Percentiles rank a stretch among this genome's conserved stretches.
Evolutionary conservation across 2,113 vertebrate species (phyloP).

Genomic region (Bambusicola thoracicus): DNA sequence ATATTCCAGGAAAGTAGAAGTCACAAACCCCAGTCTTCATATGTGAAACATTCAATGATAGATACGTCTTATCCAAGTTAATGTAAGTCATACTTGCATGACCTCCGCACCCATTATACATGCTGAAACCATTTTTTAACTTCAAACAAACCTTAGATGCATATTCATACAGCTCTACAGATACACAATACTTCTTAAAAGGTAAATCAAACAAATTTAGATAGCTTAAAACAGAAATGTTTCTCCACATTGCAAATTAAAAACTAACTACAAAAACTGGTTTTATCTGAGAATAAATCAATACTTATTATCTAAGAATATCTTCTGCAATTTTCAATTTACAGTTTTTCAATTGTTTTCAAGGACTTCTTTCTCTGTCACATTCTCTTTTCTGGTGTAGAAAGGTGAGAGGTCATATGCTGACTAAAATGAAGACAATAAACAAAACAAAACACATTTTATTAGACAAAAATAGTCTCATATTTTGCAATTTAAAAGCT

Average conservation of each 20-base stretch:
- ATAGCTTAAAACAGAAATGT: neutral
- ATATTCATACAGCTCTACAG: neutral
- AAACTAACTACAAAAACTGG: neutral
- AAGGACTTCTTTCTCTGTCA: neutral
- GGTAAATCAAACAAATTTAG: neutral
- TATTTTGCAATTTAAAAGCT: neutral
- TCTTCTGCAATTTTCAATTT: neutral
- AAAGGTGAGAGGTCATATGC: neutral
- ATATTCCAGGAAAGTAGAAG: neutral
- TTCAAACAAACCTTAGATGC: neutral
- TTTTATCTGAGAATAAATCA: neutral
- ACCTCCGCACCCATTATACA: neutral
- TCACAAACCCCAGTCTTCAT: neutral
- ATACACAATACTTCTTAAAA: neutral
- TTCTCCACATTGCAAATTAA: neutral
- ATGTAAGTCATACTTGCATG: rapidly evolving
- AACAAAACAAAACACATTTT: neutral
- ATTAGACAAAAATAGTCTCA: neutral
- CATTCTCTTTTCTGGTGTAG: neutral
- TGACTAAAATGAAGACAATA: neutral
- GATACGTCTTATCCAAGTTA: neutral
- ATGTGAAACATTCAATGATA: neutral
- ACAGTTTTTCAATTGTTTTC: neutral
- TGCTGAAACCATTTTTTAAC: neutral
- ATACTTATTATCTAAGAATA: neutral